These are phyloP conservation scores for Bimastos eiseni DNA, from an alignment of 2,888 invertebrate genomes.

Conservation along the genomic window DNA sequence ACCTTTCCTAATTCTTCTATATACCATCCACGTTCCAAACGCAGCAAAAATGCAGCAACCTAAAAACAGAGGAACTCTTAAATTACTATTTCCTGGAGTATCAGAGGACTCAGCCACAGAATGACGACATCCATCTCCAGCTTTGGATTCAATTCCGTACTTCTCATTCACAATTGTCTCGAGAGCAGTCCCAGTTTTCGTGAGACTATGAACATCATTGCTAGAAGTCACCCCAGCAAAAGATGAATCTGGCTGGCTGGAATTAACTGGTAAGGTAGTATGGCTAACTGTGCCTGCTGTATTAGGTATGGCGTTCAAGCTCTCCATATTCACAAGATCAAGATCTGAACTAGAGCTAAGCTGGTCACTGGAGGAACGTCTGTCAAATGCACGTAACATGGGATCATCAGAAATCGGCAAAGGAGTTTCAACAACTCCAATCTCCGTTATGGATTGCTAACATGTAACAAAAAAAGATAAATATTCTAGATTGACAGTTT, in stretches of 20 bases:
- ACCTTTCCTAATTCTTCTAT: not conserved
- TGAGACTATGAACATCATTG: not conserved
- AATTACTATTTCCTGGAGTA: not conserved
- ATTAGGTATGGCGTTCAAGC: not conserved
- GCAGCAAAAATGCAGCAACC: not conserved
- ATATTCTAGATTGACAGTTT: not conserved
- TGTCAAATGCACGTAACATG: not conserved
- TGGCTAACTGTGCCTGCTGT: not conserved
- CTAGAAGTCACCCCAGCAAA: not conserved
- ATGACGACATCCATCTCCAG: not conserved
- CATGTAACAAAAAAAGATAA: not conserved
- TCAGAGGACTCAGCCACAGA: not conserved
- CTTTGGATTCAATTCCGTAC: not conserved
- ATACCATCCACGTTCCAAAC: constrained; percentile 20
- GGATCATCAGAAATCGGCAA: not conserved
- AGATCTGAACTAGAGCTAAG: not conserved
- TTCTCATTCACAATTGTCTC: not conserved
- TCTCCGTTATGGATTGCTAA: constrained; percentile 14
- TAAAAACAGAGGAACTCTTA: not conserved
- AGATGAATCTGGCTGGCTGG: not conserved
- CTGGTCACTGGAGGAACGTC: not conserved
- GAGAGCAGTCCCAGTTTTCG: not conserved
- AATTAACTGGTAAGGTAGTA: not conserved
- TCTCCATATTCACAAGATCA: not conserved
- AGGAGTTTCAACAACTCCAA: constrained; percentile 9